phyloP scores from a whole-genome alignment of 2,113 vertebrate species.

The Brachirus orientalis region DNA sequence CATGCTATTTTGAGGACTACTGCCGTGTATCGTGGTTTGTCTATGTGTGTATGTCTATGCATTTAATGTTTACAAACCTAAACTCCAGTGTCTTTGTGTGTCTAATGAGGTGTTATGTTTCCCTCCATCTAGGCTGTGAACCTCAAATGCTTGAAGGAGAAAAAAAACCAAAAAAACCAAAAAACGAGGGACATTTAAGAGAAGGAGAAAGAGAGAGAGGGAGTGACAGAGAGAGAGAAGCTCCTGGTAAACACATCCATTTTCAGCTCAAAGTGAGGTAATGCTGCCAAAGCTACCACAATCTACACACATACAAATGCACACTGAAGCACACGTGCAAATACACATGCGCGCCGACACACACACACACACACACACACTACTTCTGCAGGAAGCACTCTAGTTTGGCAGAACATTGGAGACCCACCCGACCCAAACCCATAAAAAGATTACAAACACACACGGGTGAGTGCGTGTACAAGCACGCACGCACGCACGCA shows the following conservation, averaged over 20 bases:
- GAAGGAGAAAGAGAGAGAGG: slow-evolving; percentile 23
- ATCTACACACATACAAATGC: slow-evolving; percentile 19
- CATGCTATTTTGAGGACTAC: slow-evolving; percentile 46
- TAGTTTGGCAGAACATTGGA: slow-evolving; percentile 64
- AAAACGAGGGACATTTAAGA: slow-evolving; percentile 27
- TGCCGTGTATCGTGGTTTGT: slow-evolving; percentile 21
- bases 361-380: slow-evolving; percentile 30
- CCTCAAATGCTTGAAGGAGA: slow-evolving; percentile 28
- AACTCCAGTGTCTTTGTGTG: slow-evolving; percentile 39
- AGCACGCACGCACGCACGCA: not conserved
- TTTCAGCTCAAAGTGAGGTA: slow-evolving; percentile 57
- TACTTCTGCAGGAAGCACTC: slow-evolving; percentile 62
- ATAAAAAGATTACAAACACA: slow-evolving; percentile 27
- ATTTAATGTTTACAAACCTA: slow-evolving; percentile 46
- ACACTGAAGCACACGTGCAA: slow-evolving; percentile 10
- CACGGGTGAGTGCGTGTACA: not conserved
- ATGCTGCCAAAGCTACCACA: slow-evolving; percentile 49
- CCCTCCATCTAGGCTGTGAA: slow-evolving; percentile 31
- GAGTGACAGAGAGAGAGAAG: slow-evolving; percentile 1
- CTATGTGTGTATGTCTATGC: slow-evolving; percentile 11
- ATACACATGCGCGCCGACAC: slow-evolving; percentile 4
- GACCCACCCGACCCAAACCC: slow-evolving; percentile 46
- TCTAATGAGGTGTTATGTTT: slow-evolving; percentile 47
- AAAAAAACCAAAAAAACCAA: slow-evolving; percentile 43
- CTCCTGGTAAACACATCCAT: slow-evolving; percentile 68